Evolutionary conservation across 30 jellyfish, hydroid and myxozoan genomes (phyloP), one percentile per base, ranked within the genome.

Genomic region (Cassiopea andromeda): DNA sequence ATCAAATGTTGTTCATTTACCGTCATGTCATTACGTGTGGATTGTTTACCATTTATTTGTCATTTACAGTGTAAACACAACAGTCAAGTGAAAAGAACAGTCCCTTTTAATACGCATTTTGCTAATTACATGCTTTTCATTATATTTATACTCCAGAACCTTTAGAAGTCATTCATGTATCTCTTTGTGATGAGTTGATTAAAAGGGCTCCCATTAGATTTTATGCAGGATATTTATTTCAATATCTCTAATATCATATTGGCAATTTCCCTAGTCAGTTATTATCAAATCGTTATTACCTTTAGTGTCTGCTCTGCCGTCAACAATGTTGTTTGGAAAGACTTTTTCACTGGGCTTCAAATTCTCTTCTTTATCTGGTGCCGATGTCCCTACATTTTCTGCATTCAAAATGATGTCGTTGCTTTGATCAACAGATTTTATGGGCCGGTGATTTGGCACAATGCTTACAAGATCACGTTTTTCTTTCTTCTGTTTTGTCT

Each of bases 401-500:
- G 74, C 47, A 54, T 71, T 54, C 66, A 83, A 38, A 19, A 83
- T 69, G 44, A 83, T 71, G 14, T 71, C 84, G 6, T 83, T 77
- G 77, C 17, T 81, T 47, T 66, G 45, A 0, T 83, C 91, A 58
- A 38, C 66, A 43, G 64, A 48, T 50, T 48, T 50, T 43, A 17
- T 7, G 4, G 77, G 77, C 17, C 84, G 79, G 48, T 58, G 91
- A 49, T 72, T 60, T 13, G 91, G 91, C 9, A 69, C 91, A 48
- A 83, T 83, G 77, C 91, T 83, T 0, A 83, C 85, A 3, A 83
- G 75, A 3, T 50, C 91, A 13, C 91, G 79, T 50, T 73, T 83
- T 1, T 57, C 74, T 14, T 83, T 46, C 44, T 12, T 80, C 45
- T 15, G 19, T 50, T 48, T 83, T 54, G 60, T 16, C 49, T n/a